phyloP scores from a whole-genome alignment of 2,888 invertebrate genomes.

The Caenorhabditis sp. region DNA sequence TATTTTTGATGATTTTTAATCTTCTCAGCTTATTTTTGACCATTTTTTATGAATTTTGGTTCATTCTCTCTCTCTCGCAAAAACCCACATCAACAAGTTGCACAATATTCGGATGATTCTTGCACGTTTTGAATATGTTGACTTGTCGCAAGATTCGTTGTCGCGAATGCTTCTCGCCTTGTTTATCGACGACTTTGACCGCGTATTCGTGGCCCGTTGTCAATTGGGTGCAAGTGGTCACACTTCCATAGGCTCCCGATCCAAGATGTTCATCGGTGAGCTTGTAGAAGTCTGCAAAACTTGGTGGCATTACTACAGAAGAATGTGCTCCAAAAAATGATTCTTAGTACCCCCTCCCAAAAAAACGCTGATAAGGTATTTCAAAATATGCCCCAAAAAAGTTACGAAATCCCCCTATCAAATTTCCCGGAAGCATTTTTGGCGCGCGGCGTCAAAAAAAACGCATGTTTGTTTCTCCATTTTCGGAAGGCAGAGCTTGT shows the following conservation, averaged over 20 bases:
- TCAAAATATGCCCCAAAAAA: too few species aligned
- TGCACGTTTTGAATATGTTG: conserved; percentile 97
- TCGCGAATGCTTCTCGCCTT: conserved; percentile 85
- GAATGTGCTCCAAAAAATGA: too few species aligned
- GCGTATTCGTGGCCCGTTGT: conserved; percentile 93
- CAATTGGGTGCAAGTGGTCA: conserved; percentile 60
- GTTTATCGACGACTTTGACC: conserved; percentile 78
- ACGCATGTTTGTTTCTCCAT: too few species aligned
- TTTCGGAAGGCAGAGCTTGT: too few species aligned
- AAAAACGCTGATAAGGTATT: too few species aligned
- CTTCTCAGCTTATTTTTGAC: neutral
- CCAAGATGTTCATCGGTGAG: conserved; percentile 93
- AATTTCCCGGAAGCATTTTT: too few species aligned
- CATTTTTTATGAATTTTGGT: too few species aligned
- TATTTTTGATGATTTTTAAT: too few species aligned
- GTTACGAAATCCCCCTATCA: too few species aligned
- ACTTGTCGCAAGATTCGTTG: conserved; percentile 96
- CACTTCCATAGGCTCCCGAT: conserved; percentile 84
- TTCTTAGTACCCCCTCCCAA: too few species aligned
- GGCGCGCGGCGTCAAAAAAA: too few species aligned
- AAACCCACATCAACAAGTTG: conserved; percentile 83
- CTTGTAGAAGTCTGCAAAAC: conserved; percentile 85
- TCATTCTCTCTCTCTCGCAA: neutral
- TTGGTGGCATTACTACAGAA: too few species aligned
- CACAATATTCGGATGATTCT: conserved; percentile 95